Evolutionary conservation across 2,113 vertebrate genomes (phyloP).

Genomic region (Empidonax traillii): DNA sequence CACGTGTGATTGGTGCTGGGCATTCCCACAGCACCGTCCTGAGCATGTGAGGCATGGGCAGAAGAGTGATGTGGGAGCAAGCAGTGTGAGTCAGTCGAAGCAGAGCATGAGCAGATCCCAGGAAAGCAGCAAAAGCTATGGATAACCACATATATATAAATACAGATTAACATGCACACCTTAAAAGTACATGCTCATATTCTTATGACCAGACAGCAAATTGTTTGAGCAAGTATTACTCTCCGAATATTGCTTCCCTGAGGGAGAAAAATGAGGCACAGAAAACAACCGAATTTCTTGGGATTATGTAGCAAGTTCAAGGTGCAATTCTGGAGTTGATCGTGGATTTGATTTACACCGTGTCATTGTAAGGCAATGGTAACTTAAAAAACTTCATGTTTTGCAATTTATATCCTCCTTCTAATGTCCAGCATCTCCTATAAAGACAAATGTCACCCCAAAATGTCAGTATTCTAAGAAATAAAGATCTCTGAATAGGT

Average conservation of each 20-base stretch:
- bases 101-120: not conserved
- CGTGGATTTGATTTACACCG: not conserved
- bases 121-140: not conserved
- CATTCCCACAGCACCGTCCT: fast-evolving
- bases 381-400: not conserved
- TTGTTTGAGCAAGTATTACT: not conserved
- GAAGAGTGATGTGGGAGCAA: not conserved
- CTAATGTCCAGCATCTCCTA: not conserved
- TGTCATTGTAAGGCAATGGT: not conserved
- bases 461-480: slow-evolving; percentile 7
- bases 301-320: not conserved
- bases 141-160: not conserved
- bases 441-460: not conserved
- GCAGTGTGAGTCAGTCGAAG: not conserved
- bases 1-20: fast-evolving
- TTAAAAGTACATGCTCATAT: not conserved
- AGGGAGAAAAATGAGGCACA: not conserved
- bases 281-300: not conserved
- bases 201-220: not conserved
- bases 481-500: not conserved
- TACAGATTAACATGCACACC: not conserved
- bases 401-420: not conserved
- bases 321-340: not conserved
- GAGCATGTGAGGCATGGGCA: fast-evolving
- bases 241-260: not conserved